Evolutionary conservation across 2,888 invertebrate species (phyloP).

Genomic region (Drosophila planitibia): DNA sequence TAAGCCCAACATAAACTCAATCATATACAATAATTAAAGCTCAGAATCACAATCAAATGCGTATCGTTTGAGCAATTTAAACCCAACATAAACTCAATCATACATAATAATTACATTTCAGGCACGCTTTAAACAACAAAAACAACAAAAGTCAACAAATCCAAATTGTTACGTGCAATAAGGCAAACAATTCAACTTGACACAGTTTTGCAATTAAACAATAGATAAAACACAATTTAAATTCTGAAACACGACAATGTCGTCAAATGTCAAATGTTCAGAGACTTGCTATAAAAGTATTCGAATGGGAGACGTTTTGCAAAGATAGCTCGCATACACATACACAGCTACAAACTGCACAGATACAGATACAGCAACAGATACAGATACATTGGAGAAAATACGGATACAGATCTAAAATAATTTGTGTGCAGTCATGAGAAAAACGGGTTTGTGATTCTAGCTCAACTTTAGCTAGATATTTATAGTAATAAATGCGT

Average conservation of each 20-base stretch:
- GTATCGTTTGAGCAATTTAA: constrained; percentile 12
- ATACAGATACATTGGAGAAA: constrained; percentile 6
- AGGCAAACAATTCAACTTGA: constrained; percentile 35
- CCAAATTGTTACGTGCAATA: constrained; percentile 9
- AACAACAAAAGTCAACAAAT: background rate
- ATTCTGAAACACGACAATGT: constrained; percentile 63
- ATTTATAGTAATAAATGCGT: constrained; percentile 73
- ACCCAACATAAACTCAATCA: constrained; percentile 25
- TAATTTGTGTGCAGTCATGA: constrained; percentile 43
- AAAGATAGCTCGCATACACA: constrained; percentile 61
- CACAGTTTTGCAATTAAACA: constrained; percentile 69
- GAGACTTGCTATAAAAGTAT: constrained; percentile 18
- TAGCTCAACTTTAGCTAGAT: constrained; percentile 57
- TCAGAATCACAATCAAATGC: background rate
- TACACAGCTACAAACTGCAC: background rate
- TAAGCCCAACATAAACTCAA: background rate
- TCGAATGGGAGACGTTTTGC: constrained; percentile 28
- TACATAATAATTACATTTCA: constrained; percentile 36
- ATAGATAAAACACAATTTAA: constrained; percentile 68
- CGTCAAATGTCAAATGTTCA: constrained; percentile 63
- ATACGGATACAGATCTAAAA: constrained; percentile 30
- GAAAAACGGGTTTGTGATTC: constrained; percentile 58
- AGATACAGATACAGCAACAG: constrained; percentile 7
- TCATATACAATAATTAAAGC: background rate
- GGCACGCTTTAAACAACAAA: constrained; percentile 32